Base-by-base conservation (phyloP, 1,140 invertebrate species). In the Drosophila auraria region DNA sequence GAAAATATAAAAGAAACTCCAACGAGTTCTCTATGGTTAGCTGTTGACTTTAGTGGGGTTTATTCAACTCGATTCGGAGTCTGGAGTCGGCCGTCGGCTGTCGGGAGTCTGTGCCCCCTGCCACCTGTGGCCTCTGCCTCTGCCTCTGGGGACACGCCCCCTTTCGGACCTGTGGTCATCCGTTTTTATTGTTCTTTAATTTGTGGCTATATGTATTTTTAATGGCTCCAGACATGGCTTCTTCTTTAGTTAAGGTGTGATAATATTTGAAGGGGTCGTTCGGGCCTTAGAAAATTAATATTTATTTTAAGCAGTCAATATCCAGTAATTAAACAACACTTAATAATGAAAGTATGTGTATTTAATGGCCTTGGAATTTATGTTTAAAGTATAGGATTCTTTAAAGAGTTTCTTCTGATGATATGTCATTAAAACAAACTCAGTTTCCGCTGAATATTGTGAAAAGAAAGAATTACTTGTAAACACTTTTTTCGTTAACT, bases 1-100 rank as follows among this genome's bases (percentile, higher is more conserved):
- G 56, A 82, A 70, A 64, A 76, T 70, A 63, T 30, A 61, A 58
- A 62, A 66, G 64, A 47, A 73, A 54, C 51, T 56, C 59, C 64
- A 76, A 72, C 68, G 56, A 80, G 84, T 87, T 89, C 84, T 84
- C 84, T 87, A 87, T 87, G 84, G 80, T 78, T 77, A 49, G 51
- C 70, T 54, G 78, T 64, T 74, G 72, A 65, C 81, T 76, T 59
- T 54, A 61, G 63, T 78, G 51, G 63, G 69, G 84, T 83, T 84
- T 83, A 87, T 87, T 87, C 84, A 87, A 87, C 84, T 72, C 80
- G 70, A 70, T 73, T 63, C 64, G 66, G 66, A 53, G 33, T 54
- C 40, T 61, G 57, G 64, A 70, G 64, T 54, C 40, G 56, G 56
- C 57, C 58, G 63, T 30, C 51, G 20, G 30, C 54, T 17, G 60